Conservation (phyloP, 2,797 vertebrate genomes). For the Sebastes oblongus region DNA sequence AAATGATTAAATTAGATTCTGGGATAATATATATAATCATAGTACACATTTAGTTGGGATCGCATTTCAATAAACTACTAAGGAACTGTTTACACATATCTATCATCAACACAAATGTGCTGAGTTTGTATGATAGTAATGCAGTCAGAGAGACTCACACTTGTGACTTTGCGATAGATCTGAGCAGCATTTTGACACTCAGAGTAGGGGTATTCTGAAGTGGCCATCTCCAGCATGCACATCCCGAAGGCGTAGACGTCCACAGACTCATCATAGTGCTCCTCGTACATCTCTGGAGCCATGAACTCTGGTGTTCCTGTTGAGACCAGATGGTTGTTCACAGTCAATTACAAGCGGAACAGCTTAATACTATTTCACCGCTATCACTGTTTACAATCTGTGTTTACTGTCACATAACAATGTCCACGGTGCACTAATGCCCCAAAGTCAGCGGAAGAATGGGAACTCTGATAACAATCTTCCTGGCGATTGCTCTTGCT, state of each 20-base stretch:
- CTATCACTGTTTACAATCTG: neutral
- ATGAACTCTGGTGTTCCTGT: constrained; percentile 87
- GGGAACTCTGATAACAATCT: constrained; percentile 21
- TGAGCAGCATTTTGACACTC: constrained; percentile 97
- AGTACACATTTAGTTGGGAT: neutral
- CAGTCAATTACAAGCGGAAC: neutral
- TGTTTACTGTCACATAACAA: constrained; percentile 3
- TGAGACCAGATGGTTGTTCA: constrained; percentile 11
- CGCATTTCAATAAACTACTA: neutral
- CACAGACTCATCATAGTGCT: constrained; percentile 97
- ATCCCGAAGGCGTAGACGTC: constrained; percentile 98
- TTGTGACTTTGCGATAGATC: constrained; percentile 98
- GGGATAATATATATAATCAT: neutral
- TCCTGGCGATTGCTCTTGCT: neutral
- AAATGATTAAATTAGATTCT: neutral
- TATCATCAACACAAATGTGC: neutral
- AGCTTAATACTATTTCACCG: neutral
- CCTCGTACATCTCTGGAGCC: constrained; percentile 97
- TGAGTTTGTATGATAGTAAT: neutral
- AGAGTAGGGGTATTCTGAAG: constrained; percentile 96
- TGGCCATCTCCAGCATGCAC: constrained; percentile 99
- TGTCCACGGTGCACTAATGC: neutral
- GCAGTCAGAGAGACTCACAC: constrained; percentile 80
- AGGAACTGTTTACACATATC: neutral
- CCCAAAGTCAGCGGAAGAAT: neutral